Base-by-base conservation (phyloP, 2,888 invertebrate genomes). In the Lamproptera curius region DNA sequence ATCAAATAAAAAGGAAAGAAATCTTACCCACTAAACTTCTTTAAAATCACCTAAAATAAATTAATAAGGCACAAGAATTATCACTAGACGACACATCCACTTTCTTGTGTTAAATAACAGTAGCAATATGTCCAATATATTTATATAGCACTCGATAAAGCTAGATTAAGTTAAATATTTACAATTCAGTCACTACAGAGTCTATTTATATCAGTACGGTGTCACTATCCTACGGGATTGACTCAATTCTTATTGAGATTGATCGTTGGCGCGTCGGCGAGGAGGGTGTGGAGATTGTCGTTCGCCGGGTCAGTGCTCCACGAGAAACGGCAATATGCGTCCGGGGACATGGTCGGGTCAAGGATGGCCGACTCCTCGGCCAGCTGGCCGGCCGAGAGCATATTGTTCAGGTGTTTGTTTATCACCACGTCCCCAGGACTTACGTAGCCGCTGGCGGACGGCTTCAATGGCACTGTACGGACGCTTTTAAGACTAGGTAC, bases 11-110 rank as follows among this genome's bases (percentile, higher is more conserved):
- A 26, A 46, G 26, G 14, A 15, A 23, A 16, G 10, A 28, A 35
- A 52, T 69, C 86, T 87, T 84, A 87, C 86, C 86, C 83, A 85
- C 68, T 65, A 69, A 70, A 61, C 69, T 79, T 79, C 76, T 64
- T 73, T 74, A 70, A 66, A 67, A 74, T 73, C 71, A 75, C 80
- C 85, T 85, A 85, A 86, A 84, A 86, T 86, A 87, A 86, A 83
- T 86, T 87, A 86, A 83, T 87, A 87, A 87, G 87, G 87, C 86
- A 87, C 86, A 76, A 84, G 74, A 79, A 76, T 79, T 85, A 86
- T 85, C 86, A 86, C 86, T 86, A 86, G 72, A 79, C 68, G 73
- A 76, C 76, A 82, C 76, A 77, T 74, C 62, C 72, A 74, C 65
- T 65, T 71, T 70, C 63, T 71, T 72, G 71, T 70, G 73, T 77